A percentile compares a stretch with the other conserved stretches of the same genome.
phyloP scores from a whole-genome alignment of 2,113 vertebrate species.

The Nothocercus nigrocapillus region DNA sequence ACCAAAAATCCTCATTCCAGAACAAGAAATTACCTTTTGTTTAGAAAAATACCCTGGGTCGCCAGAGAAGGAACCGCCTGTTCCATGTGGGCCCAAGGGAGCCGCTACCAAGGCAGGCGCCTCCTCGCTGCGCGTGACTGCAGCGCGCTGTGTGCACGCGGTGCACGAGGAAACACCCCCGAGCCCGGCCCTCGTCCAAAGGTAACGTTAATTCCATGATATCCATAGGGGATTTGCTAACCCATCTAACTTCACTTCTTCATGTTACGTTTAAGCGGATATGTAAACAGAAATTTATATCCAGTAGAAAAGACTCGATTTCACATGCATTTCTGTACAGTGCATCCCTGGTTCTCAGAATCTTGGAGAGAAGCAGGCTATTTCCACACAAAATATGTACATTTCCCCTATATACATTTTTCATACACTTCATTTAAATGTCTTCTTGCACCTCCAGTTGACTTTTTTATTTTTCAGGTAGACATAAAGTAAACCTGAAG shows the following conservation, averaged over 20 bases:
- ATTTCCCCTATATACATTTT: conserved; percentile 61
- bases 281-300: conserved; percentile 70
- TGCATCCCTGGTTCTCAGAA: conserved; percentile 29
- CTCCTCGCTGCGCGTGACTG: not conserved
- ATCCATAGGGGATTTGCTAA: not conserved
- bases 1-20: not conserved
- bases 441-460: conserved; percentile 50
- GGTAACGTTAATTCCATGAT: not conserved
- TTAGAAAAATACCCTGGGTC: not conserved
- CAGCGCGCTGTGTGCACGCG: not conserved
- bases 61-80: not conserved
- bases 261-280: conserved; percentile 13
- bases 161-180: not conserved
- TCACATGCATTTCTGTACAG: conserved; percentile 73
- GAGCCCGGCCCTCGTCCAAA: not conserved
- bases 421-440: conserved; percentile 24
- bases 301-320: conserved; percentile 71
- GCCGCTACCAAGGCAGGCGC: no score
- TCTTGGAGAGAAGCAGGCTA: not conserved
- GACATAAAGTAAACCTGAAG: conserved; percentile 43
- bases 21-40: not conserved
- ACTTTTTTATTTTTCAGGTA: conserved; percentile 42
- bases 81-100: not conserved
- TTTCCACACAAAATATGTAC: conserved; percentile 59
- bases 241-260: conserved; percentile 9